Conservation (phyloP, 2,888 invertebrate species). For the Schizotus pectinicornis region DNA sequence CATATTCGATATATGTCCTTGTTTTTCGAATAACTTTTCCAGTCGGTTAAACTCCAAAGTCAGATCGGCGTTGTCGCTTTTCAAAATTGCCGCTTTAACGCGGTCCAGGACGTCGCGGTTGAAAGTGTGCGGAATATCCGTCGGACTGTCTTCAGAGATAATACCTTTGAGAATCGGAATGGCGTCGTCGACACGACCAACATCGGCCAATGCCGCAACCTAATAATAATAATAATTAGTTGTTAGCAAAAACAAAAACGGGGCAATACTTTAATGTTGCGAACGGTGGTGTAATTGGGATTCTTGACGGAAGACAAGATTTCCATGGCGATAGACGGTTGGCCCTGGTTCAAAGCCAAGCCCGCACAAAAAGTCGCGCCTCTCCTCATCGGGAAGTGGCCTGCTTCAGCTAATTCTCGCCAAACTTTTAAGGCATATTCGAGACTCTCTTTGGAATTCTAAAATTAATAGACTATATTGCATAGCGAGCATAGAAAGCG, state of each 20-base stretch:
- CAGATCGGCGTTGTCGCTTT: constrained; percentile 61
- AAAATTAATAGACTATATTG: constrained; percentile 27
- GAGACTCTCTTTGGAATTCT: constrained; percentile 74
- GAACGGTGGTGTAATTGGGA: constrained; percentile 69
- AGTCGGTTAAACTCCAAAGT: constrained; percentile 64
- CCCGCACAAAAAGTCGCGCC: constrained; percentile 69
- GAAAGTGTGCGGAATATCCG: constrained; percentile 62
- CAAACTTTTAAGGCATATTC: constrained; percentile 69
- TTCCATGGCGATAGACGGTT: constrained; percentile 72
- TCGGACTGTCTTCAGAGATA: constrained; percentile 64
- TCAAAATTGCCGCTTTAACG: constrained; percentile 60
- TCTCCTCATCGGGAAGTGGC: constrained; percentile 67
- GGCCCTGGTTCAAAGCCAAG: constrained; percentile 72
- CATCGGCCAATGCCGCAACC: constrained; percentile 64
- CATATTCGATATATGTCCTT: constrained; percentile 58
- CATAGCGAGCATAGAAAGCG: constrained; percentile 12
- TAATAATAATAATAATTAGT: constrained; percentile 36
- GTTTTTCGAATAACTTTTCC: constrained; percentile 62
- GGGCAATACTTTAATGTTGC: constrained; percentile 68
- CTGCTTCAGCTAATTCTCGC: constrained; percentile 64
- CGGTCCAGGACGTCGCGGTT: constrained; percentile 67
- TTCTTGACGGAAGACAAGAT: constrained; percentile 63
- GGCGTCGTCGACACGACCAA: constrained; percentile 70
- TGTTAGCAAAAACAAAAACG: constrained; percentile 1
- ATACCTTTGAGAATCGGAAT: constrained; percentile 65